phyloP scores from a whole-genome alignment of 2,113 vertebrate species.

The Seriola aureovittata region DNA sequence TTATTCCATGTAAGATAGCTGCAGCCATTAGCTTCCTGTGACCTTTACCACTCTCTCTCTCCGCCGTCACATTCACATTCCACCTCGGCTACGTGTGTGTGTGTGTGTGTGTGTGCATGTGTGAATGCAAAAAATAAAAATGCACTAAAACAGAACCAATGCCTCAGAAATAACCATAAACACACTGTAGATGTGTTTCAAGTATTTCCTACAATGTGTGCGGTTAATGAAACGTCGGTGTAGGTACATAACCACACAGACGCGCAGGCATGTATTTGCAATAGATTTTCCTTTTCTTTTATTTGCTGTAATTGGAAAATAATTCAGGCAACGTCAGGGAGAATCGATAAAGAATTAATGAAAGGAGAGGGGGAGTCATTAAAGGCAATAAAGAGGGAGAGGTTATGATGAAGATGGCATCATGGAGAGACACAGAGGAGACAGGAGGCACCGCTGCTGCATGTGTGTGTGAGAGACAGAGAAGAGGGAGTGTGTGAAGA shows the following conservation, averaged over 20 bases:
- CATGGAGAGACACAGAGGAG: conserved; percentile 79
- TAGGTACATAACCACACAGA: conserved; percentile 33
- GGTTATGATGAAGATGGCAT: conserved; percentile 86
- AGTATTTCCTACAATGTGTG: background rate
- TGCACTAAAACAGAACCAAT: background rate
- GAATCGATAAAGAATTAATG: conserved; percentile 89
- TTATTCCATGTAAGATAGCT: conserved; percentile 80
- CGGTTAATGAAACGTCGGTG: conserved; percentile 17
- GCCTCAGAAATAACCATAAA: background rate
- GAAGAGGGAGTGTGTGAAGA: background rate
- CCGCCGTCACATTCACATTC: conserved; percentile 68
- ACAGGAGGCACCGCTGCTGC: conserved; percentile 28
- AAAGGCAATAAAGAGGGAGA: conserved; percentile 86
- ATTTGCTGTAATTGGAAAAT: conserved; percentile 87
- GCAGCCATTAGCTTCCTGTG: conserved; percentile 81
- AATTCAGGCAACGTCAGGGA: conserved; percentile 84
- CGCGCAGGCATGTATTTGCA: conserved; percentile 57
- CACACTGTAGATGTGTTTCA: background rate
- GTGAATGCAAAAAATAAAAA: conserved; percentile 14
- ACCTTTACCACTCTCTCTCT: conserved; percentile 81
- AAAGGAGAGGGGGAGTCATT: conserved; percentile 86
- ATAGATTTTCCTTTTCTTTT: conserved; percentile 75
- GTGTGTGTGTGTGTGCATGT: conserved; percentile 26
- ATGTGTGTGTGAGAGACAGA: conserved; percentile 4
- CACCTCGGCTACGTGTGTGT: conserved; percentile 12